These are phyloP conservation scores for Pachyuromys duprasi DNA, from an alignment of 2,797 vertebrate genomes.

Conservation along the genomic window DNA sequence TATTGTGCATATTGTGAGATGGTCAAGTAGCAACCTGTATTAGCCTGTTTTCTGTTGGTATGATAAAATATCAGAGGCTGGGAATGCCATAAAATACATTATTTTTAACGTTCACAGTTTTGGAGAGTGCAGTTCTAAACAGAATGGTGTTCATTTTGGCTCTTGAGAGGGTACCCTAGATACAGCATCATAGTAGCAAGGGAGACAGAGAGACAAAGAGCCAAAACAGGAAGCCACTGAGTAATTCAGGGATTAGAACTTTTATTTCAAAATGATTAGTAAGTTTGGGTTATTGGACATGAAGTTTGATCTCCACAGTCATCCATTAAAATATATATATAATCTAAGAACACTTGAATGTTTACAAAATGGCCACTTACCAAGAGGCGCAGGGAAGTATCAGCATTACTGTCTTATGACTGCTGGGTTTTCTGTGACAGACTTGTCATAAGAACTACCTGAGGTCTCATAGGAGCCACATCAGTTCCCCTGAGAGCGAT, in stretches of 20 bases:
- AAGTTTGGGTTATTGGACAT: neutral
- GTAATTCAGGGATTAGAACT: neutral
- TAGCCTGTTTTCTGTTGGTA: neutral
- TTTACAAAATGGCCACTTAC: neutral
- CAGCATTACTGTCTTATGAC: too few relatives aligned
- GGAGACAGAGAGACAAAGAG: neutral
- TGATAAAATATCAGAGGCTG: neutral
- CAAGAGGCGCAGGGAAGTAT: neutral
- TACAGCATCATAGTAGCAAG: neutral
- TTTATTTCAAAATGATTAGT: neutral
- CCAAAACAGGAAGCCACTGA: neutral
- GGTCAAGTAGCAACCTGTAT: neutral
- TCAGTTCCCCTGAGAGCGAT: neutral
- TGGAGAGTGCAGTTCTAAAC: neutral
- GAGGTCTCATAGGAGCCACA: neutral
- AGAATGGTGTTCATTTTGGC: neutral
- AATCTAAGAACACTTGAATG: neutral
- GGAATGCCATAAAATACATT: neutral
- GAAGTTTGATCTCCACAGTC: neutral
- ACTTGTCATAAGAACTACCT: neutral
- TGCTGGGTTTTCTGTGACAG: neutral
- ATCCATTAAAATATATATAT: neutral
- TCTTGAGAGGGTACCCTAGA: neutral
- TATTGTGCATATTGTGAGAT: neutral
- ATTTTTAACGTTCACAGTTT: neutral